Evolutionary conservation across 2,797 vertebrate genomes (phyloP), one percentile per base, ranked within the genome.

Genomic region (Echeneis naucrates): DNA sequence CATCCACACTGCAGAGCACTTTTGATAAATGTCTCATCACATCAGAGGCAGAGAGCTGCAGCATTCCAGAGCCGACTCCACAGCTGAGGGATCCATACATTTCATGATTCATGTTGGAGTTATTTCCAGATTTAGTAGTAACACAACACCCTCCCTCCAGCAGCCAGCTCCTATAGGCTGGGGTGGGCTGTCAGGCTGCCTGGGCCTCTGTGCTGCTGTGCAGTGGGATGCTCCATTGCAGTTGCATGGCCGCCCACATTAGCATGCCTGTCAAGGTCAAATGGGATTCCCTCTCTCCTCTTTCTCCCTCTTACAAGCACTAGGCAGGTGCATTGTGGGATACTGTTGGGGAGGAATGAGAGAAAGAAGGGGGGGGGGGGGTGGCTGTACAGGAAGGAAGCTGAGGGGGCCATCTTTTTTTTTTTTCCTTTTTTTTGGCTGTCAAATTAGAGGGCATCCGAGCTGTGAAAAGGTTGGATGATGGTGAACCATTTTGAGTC

Each of bases 211-310:
- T 87, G 87, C 89, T 89, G 89, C 91, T 90, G 88, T 91, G 92
- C 89, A 84, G 88, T 90, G 89, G 87, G 91, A 92, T 92, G 92
- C 92, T 92, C 88, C 90, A 89, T 87, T 92, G 90, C 90, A 90
- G 92, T 92, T 90, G 90, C 90, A 93, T 93, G 92, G 92, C 91
- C 87, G 92, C 93, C 90, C 87, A 88, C 89, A 93, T 93, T 90
- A 93, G 93, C 92, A 91, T 89, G 89, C 87, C 89, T 92, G 91
- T 94, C 93, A 94, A 94, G 93, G 93, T 94, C 93, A 94, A 93
- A 94, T 90, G 91, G 89, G 88, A 92, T 92, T 93, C 91, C 90
- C 89, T 92, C 90, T 91, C 88, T 85, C 77, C 88, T 87, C 83
- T 86, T 90, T 91, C 83, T 80, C 83, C 75, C 53, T 69, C 74